These are phyloP conservation scores for Chanos chanos DNA, from an alignment of 2,797 vertebrate genomes.

Conservation along the genomic window DNA sequence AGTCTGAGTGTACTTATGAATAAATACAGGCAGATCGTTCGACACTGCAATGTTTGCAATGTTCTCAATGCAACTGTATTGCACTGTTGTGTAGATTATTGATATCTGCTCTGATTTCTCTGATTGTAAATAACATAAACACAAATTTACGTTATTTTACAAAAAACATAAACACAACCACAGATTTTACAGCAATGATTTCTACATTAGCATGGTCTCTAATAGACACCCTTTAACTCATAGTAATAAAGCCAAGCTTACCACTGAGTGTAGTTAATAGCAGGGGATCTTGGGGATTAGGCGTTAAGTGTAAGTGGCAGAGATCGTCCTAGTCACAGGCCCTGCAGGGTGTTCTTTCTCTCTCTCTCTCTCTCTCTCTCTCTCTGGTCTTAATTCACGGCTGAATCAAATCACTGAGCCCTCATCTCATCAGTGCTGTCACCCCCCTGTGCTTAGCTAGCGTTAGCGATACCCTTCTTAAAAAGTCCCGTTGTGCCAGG, in stretches of 20 bases:
- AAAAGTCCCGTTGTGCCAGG: constrained; percentile 52
- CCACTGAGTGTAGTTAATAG: constrained; percentile 77
- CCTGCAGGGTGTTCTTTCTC: constrained; percentile 62
- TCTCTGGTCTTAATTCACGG: constrained; percentile 79
- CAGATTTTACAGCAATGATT: neutral
- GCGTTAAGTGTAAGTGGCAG: constrained; percentile 74
- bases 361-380: too few species aligned
- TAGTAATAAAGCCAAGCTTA: too few species aligned
- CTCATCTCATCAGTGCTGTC: constrained; percentile 79
- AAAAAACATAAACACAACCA: constrained; percentile 64
- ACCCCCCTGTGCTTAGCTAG: constrained; percentile 58
- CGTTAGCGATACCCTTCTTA: constrained; percentile 58
- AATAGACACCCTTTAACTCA: constrained; percentile 81
- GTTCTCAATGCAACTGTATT: too few species aligned
- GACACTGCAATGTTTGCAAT: too few species aligned
- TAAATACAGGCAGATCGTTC: too few species aligned
- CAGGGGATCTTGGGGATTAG: constrained; percentile 69
- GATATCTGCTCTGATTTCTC: too few species aligned
- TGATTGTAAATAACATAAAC: constrained; percentile 68
- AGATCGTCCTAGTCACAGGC: constrained; percentile 78
- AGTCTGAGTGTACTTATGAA: too few species aligned
- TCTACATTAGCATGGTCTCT: constrained; percentile 68
- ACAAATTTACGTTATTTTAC: too few species aligned
- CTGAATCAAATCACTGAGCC: constrained; percentile 72
- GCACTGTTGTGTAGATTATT: too few species aligned